Conservation (phyloP, 2,888 invertebrate species). For the Drosophila cognata region DNA sequence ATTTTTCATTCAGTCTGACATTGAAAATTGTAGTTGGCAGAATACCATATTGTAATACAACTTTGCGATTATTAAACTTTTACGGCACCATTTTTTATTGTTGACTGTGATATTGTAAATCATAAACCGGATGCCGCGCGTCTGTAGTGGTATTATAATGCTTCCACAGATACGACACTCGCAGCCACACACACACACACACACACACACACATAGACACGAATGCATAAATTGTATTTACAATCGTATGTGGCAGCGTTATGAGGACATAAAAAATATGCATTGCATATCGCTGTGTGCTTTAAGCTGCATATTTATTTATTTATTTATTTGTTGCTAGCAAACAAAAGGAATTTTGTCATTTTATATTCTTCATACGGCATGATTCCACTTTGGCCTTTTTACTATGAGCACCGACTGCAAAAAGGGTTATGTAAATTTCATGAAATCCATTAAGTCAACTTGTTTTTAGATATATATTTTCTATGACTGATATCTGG, state of each 20-base stretch:
- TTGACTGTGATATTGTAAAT: constrained; percentile 64
- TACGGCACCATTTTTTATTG: constrained; percentile 51
- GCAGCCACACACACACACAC: constrained; percentile 6
- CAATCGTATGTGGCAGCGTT: constrained; percentile 52
- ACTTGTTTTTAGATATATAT: constrained; percentile 38
- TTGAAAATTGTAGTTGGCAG: constrained; percentile 38
- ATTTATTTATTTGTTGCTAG: constrained; percentile 65
- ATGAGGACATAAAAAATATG: constrained; percentile 47
- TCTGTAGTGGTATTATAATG: constrained; percentile 55
- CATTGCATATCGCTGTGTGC: constrained; percentile 53
- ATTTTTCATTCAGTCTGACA: constrained; percentile 32
- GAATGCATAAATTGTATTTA: constrained; percentile 65
- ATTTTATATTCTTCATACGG: constrained; percentile 51
- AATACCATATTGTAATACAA: constrained; percentile 44
- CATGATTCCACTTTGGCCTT: constrained; percentile 24
- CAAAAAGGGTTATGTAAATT: constrained; percentile 24
- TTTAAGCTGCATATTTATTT: constrained; percentile 74
- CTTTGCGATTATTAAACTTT: constrained; percentile 52
- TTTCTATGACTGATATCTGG: constrained; percentile 3
- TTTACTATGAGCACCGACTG: constrained; percentile 11
- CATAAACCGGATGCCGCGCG: constrained; percentile 50
- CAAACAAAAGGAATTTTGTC: constrained; percentile 65
- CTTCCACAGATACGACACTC: constrained; percentile 22
- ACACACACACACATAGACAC: constrained; percentile 14
- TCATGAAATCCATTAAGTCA: constrained; percentile 38